Evolutionary conservation across 2,113 vertebrate species (phyloP).

Genomic region (Protobothrops mucrosquamatus): DNA sequence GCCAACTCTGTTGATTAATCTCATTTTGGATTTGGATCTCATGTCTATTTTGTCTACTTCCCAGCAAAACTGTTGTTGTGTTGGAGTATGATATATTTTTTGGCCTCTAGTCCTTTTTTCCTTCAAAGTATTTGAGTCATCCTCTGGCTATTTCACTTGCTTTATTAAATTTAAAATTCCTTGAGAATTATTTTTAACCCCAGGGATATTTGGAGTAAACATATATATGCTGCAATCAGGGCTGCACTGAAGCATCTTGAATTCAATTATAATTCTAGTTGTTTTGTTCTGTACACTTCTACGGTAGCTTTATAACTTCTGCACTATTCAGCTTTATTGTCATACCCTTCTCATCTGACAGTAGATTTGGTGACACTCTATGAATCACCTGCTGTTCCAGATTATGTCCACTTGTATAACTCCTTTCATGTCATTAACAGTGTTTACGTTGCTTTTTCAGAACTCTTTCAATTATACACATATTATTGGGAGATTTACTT

Average conservation of each 20-base stretch:
- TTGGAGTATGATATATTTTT: not conserved
- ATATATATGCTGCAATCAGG: not conserved
- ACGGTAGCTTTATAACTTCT: not conserved
- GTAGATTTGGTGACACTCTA: not conserved
- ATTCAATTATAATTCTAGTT: not conserved
- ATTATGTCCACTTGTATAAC: not conserved
- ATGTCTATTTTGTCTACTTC: not conserved
- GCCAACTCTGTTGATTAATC: not conserved
- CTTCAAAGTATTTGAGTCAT: not conserved
- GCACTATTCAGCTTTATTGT: not conserved
- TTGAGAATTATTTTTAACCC: not conserved
- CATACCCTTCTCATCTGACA: not conserved
- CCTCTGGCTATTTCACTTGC: not conserved
- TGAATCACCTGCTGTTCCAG: not conserved
- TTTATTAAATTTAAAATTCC: not conserved
- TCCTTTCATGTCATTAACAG: not conserved
- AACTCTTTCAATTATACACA: not conserved
- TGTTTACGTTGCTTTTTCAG: not conserved
- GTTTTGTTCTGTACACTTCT: not conserved
- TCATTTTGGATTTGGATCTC: not conserved
- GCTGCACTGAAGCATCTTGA: not conserved
- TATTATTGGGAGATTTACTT: not conserved
- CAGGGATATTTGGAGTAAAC: not conserved
- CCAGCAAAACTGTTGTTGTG: not conserved
- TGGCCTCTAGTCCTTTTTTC: not conserved